phyloP scores from a whole-genome alignment of 1,140 invertebrate genomes.

The Papilio aristodemus region DNA sequence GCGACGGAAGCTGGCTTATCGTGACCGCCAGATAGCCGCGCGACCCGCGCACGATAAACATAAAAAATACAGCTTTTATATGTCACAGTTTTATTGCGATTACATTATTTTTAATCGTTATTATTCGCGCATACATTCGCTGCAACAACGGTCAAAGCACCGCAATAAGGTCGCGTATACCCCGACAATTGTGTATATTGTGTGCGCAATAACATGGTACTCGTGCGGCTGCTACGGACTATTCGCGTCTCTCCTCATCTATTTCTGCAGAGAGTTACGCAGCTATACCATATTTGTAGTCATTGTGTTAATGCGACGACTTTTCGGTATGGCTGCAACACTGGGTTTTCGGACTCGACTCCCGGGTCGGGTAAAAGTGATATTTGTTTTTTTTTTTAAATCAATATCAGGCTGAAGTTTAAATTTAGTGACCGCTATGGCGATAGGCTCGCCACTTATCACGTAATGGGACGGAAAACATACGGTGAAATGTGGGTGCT shows the following conservation, averaged over 20 bases:
- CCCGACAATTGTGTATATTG: background rate
- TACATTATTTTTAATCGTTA: background rate
- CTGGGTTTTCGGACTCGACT: too few relatives aligned
- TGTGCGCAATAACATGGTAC: background rate
- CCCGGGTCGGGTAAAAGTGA: too few relatives aligned
- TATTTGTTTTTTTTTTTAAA: too few relatives aligned
- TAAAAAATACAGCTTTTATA: constrained; percentile 38
- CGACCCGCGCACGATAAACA: constrained; percentile 48
- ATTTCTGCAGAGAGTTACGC: too few relatives aligned
- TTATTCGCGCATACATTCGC: background rate
- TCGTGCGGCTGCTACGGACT: background rate
- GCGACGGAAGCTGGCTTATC: constrained; percentile 53
- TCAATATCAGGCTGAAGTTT: too few relatives aligned
- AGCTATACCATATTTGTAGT: too few relatives aligned
- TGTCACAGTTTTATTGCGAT: constrained; percentile 28
- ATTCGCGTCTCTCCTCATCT: background rate
- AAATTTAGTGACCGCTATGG: too few relatives aligned
- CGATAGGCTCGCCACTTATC: too few relatives aligned
- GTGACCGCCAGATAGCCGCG: constrained; percentile 55
- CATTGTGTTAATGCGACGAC: too few relatives aligned
- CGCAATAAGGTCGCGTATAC: background rate
- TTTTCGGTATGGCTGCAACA: too few relatives aligned
- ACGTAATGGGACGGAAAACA: too few relatives aligned
- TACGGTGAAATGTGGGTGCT: too few relatives aligned
- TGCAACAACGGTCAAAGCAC: background rate